Evolutionary conservation across 92 coral and sea anemone species (phyloP).

Genomic region (Palythoa grandis): DNA sequence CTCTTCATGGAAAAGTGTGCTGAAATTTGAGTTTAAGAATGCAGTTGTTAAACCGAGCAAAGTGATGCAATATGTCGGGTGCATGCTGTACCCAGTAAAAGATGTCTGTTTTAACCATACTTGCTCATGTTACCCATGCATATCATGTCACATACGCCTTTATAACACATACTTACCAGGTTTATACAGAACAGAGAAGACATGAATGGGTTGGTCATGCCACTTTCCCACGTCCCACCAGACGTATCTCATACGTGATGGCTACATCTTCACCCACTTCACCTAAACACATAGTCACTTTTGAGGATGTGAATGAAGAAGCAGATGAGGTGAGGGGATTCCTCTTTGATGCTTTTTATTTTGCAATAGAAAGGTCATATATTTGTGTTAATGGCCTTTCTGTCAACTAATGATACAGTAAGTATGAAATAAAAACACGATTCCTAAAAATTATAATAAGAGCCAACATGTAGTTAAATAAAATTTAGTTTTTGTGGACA

Average conservation of each 20-base stretch:
- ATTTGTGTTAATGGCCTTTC: not conserved
- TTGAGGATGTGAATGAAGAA: slow-evolving; percentile 81
- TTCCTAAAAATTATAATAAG: too few relatives aligned
- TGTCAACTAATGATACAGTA: not conserved
- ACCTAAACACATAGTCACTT: slow-evolving; percentile 50
- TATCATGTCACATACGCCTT: slow-evolving; percentile 4
- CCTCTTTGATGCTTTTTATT: not conserved
- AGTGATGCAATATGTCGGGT: too few relatives aligned
- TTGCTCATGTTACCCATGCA: not conserved
- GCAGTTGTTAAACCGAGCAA: too few relatives aligned
- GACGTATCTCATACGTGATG: slow-evolving; percentile 85
- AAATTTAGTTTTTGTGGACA: too few relatives aligned
- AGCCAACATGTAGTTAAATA: too few relatives aligned
- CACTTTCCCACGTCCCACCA: slow-evolving; percentile 56
- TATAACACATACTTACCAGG: slow-evolving; percentile 13
- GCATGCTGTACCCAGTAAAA: not conserved
- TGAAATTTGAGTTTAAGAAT: too few relatives aligned
- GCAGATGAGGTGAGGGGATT: slow-evolving; percentile 51
- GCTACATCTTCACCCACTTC: slow-evolving; percentile 81
- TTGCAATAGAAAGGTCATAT: not conserved
- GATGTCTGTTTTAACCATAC: not conserved
- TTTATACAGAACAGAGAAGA: slow-evolving; percentile 23
- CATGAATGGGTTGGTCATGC: slow-evolving; percentile 39
- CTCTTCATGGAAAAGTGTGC: too few relatives aligned
- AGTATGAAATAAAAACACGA: too few relatives aligned